Evolutionary conservation across 2,888 invertebrate genomes (phyloP), one percentile per base, ranked within the genome.

Genomic region (Chaitophorus viminalis): DNA sequence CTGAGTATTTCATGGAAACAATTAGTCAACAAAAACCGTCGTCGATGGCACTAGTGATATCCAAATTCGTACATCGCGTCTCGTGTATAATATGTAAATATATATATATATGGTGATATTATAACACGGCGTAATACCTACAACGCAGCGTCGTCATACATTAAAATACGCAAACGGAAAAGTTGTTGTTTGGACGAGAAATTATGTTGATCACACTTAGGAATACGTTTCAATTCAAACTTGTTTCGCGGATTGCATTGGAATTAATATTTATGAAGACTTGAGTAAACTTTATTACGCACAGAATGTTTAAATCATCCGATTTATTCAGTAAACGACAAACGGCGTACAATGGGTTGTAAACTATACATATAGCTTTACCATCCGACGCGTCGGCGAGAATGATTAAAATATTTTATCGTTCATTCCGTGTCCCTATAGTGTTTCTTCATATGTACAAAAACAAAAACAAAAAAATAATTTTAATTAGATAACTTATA

Each of bases 211-310:
- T 81, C 68, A 21, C 46, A 46, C 68, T 46, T 31, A 29, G 39
- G 68, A 68, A 68, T 81, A 68, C 81, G 39, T 68, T 81, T 81
- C 81, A 68, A 81, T 81, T 81, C 29, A 33, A 81, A 81, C 81
- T 81, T 29, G 81, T 81, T 39, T 36, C 29, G 21, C n/a, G 65
- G 79, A 65, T 79, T 36, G 60, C n/a, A 65, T 39, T 81, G 39
- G 31, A 81, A 70, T 81, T 81, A 81, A 81, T 81, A 81, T 81
- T 81, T 81, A 81, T 81, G 81, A 81, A 81, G 68, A 70, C 81
- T 70, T 46, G 39, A 29, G 9, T 70, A 70, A 81, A 70, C 68
- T 81, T 79, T 65, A 60, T 79, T 6, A 9, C 39, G 46, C 21
- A 11, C 21, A 3, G 21, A 36, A 5, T 18, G 39, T 70, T 81